phyloP scores from a whole-genome alignment of 2,113 vertebrate genomes.

The Syngnathus floridae region DNA sequence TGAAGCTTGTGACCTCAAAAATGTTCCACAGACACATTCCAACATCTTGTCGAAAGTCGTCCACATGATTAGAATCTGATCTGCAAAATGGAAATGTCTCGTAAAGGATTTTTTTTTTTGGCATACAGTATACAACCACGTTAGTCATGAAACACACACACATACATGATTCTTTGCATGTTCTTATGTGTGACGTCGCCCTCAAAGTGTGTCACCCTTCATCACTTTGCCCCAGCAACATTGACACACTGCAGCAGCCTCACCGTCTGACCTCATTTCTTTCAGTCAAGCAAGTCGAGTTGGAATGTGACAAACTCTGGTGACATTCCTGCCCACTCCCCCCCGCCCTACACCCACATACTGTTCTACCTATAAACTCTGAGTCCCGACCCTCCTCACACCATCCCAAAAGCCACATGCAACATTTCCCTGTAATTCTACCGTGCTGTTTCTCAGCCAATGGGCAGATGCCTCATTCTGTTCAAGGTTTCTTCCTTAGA shows the following conservation, averaged over 20 bases:
- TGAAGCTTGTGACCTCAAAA: neutral
- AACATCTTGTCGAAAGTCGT: neutral
- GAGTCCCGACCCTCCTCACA: neutral
- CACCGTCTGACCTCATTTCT: constrained; percentile 62
- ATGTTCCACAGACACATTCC: neutral
- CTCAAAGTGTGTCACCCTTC: constrained; percentile 31
- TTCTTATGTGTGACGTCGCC: constrained; percentile 13
- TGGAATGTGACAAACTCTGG: constrained; percentile 56
- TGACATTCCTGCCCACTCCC: constrained; percentile 48
- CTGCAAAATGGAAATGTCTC: neutral
- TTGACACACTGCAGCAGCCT: constrained; percentile 36
- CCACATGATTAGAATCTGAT: neutral
- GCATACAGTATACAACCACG: neutral
- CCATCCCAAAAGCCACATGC: neutral
- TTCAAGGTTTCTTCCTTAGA: too few relatives aligned
- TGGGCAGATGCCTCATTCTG: too few relatives aligned
- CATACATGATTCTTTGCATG: constrained; percentile 16
- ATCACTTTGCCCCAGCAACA: constrained; percentile 23
- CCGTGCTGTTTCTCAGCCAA: neutral
- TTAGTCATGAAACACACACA: neutral
- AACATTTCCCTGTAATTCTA: neutral
- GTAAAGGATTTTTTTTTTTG: neutral
- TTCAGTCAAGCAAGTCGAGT: constrained; percentile 13
- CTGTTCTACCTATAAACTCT: constrained; percentile 1
- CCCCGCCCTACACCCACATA: constrained; percentile 4